Evolutionary conservation across 2,113 vertebrate genomes (phyloP), one percentile per base, ranked within the genome.

Genomic region (Raja brachyura): DNA sequence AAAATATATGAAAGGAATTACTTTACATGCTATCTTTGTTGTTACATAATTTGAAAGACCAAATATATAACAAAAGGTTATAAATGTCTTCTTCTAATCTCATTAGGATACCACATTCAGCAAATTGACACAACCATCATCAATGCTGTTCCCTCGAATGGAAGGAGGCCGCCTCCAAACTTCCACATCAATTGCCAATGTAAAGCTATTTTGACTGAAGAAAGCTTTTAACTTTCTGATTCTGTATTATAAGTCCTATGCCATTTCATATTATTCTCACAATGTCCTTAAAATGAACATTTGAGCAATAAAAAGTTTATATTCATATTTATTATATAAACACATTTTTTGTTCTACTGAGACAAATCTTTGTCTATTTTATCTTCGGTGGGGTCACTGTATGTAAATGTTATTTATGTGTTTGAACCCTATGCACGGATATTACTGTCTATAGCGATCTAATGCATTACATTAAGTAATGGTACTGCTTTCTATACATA

Each of bases 101-200:
- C 68, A 39, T 20, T 74, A 70, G 68, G 68, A 73, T 73, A 2
- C 18, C 33, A 54, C 18, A 59, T 3, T 3, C 14, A 88, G 18
- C 56, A 88, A 88, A 7, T 31, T 88, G 59, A 33, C 83, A 16
- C 13, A 28, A 63, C 83, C 11, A 86, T 11, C 25, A 31, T 86
- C 83, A 66, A 88, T 88, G 83, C 28, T 66, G 83, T 88, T 88
- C 31, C 28, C 83, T 63, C 83, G 83, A 14, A 18, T 88, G 59
- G 83, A 88, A 11, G n/a, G 83, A 63, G 59, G 59, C 14, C 59
- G 28, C 31, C 59, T 66, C n/a, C 83, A 88, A 88, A 13, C 59
- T 88, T 63, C 83, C n/a, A 66, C 83, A 31, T 88, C 83, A 88
- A 88, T 88, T 88, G 59, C 59, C 18, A 88, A 88, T 66, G 59